Evolutionary conservation across 2,888 invertebrate genomes (phyloP).

Genomic region (Parnassius apollo): DNA sequence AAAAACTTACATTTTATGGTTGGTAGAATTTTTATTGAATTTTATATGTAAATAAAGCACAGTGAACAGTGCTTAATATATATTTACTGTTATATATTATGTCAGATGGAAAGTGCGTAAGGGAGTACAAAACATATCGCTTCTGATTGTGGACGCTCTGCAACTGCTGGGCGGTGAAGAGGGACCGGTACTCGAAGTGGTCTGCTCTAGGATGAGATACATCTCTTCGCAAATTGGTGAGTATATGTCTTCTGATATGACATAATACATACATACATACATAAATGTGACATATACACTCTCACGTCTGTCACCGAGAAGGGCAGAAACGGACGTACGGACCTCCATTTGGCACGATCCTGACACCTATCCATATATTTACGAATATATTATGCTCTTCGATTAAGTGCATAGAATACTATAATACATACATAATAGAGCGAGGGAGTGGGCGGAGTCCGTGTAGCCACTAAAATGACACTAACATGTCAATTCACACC

Average conservation of each 20-base stretch:
- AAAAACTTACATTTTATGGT: too few species aligned
- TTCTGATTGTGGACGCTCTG: constrained; percentile 98
- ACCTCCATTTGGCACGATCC: too few species aligned
- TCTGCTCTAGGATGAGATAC: constrained; percentile 95
- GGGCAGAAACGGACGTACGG: too few species aligned
- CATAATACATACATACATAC: not conserved
- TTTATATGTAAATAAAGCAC: too few species aligned
- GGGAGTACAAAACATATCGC: constrained; percentile 97
- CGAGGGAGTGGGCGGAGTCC: too few species aligned
- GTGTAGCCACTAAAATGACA: too few species aligned
- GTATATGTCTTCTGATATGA: constrained; percentile 16
- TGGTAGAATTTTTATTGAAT: too few species aligned
- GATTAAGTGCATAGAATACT: too few species aligned
- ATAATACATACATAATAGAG: too few species aligned
- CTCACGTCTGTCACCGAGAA: too few species aligned
- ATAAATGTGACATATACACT: too few species aligned
- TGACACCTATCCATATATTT: not conserved
- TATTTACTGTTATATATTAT: not conserved
- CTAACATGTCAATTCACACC: too few species aligned
- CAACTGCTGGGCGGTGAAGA: constrained; percentile 95
- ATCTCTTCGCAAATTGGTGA: constrained; percentile 96
- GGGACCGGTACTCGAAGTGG: constrained; percentile 96
- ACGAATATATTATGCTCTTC: not conserved
- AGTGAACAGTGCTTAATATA: not conserved
- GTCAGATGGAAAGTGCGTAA: constrained; percentile 98